phyloP scores from a whole-genome alignment of 2,797 vertebrate genomes.

The Malacoctenus gilli region DNA sequence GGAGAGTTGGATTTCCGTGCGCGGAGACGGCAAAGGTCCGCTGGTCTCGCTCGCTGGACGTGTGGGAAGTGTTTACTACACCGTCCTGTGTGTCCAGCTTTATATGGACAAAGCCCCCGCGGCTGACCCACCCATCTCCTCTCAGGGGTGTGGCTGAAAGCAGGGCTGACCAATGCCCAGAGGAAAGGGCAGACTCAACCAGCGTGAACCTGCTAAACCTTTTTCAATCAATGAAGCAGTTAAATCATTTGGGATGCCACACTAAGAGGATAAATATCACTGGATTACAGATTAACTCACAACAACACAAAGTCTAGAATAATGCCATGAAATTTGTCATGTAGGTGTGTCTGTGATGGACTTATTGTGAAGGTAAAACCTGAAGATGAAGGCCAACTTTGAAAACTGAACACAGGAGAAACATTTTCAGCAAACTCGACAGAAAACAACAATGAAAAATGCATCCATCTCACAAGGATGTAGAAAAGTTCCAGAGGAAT shows the following conservation, averaged over 20 bases:
- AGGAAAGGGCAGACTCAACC: slow-evolving; percentile 7
- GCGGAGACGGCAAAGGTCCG: slow-evolving; percentile 25
- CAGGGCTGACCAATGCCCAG: slow-evolving; percentile 57
- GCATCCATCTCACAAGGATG: no score
- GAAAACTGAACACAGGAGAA: no score
- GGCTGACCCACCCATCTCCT: slow-evolving; percentile 63
- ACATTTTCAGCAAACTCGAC: no score
- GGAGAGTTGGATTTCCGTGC: slow-evolving; percentile 45
- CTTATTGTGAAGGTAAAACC: no score
- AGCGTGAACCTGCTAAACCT: not conserved
- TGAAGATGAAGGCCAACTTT: not conserved
- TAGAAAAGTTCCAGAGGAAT: no score
- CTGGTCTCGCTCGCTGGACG: slow-evolving; percentile 20
- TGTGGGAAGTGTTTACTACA: slow-evolving; percentile 66
- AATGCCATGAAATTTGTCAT: no score
- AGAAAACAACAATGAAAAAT: no score
- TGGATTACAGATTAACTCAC: no score
- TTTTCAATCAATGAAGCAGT: no score
- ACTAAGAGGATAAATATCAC: not conserved
- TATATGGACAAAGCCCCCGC: slow-evolving; percentile 68
- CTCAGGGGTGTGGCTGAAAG: slow-evolving; percentile 58
- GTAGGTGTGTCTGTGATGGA: no score
- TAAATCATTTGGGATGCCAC: not conserved
- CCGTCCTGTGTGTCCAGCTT: slow-evolving; percentile 48
- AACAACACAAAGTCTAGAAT: no score